Base-by-base conservation (phyloP, 2,113 vertebrate genomes). In the Chlorocebus sabaeus region DNA sequence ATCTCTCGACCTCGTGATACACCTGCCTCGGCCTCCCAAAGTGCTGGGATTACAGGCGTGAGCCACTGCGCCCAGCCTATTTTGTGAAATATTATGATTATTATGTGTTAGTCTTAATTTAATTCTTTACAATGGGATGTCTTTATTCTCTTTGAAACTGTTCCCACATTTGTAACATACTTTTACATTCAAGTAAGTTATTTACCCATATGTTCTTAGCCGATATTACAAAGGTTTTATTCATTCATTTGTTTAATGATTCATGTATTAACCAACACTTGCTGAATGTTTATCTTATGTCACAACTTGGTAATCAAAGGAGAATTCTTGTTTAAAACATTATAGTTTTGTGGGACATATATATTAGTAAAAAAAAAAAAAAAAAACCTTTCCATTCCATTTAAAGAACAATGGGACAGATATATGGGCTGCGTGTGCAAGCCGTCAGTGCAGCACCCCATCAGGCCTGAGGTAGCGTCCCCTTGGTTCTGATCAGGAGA, bases 31-130 rank as follows among this genome's bases (percentile, higher is more conserved):
- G 61, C 61, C 61, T 64, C 27, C 61, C 61, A 64, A 64, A 64
- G 27, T 14, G 27, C 27, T 30, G 27, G 12, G 27, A 64, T 64
- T 64, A 64, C 27, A 64, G 61, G 61, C 11, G 2, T 64, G 61
- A 30, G 61, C 27, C 61, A 30, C 61, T 13, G 27, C 27, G 5
- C 61, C 61, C 30, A 30, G 27, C 27, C 61, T 64, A 6, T 64
- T 64, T 30, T 30, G 61, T 64, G 52, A 25, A 27, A 87, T 75
- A 85, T 16, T 76, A 59, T 91, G 35, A 64, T 87, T 73, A 75
- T 38, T 68, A 35, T 84, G 45, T 52, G 16, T 79, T 93, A 72
- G 25, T 50, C 20, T 91, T 64, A 57, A 48, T 68, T 95, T 95
- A 55, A 38, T 61, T 75, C 40, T 81, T n/a, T 81, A 8, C 80